Evolutionary conservation across 1,140 invertebrate genomes (phyloP), one percentile per base, ranked within the genome.

Genomic region (Muscidifurax raptorellus): DNA sequence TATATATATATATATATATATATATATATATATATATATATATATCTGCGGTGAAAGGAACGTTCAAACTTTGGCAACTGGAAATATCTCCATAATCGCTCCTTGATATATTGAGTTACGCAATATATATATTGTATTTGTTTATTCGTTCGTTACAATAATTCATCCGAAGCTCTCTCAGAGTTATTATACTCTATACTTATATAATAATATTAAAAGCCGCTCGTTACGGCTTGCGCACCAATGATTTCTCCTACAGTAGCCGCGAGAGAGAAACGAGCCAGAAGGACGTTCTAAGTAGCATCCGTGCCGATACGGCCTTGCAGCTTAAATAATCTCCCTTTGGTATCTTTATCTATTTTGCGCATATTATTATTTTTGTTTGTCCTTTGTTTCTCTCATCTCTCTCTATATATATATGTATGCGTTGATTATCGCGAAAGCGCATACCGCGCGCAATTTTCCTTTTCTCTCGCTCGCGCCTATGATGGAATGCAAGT

Each of bases 221-320:
- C n/a, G 59, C 47, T 82, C n/a, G 71, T 28, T 1, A 4, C 52
- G 52, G 44, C 40, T 52, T 18, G 69, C 72, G 4, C 44, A 10
- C 44, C 40, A 1, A 64, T 36, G 67, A 28, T 30, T 30, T 52
- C 71, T 64, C 52, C n/a, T 75, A 36, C 40, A 7, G 52, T 59
- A 66, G 30, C 30, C 25, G 27, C 18, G 27, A 74, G 52, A 47
- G 44, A 59, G 25, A 59, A 36, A 81, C 30, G 0, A 52, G 28
- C n/a, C n/a, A 32, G 72, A 82, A 76, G 72, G 36, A 82, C 30
- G n/a, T 74, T 74, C 44, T 82, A 59, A 47, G 32, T 30, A 72
- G 59, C 27, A n/a, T 72, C 28, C 44, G 47, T 18, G 22, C 47
- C 22, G 22, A 25, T 59, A 27, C 72, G 32, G 28, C 72, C 72